phyloP scores from a whole-genome alignment of 35 echinoderm and acorn worm species.

The Patiria miniata region DNA sequence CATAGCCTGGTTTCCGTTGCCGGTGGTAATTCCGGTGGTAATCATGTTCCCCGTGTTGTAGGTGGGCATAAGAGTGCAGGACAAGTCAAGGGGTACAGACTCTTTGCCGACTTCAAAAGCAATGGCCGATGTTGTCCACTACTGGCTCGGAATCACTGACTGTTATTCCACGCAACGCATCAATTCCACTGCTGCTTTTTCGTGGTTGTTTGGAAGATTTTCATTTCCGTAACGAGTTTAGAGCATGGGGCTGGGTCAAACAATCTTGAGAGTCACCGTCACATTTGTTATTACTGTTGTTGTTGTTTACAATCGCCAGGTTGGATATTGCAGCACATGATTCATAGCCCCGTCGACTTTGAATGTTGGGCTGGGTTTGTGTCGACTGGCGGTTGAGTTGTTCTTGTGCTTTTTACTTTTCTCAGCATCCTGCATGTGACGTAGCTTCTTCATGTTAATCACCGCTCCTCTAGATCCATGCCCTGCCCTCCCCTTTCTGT shows the following conservation, averaged over 20 bases:
- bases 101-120: no score
- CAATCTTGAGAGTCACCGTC: neutral
- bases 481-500: neutral
- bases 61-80: neutral
- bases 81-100: neutral
- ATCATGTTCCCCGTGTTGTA: neutral
- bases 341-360: neutral
- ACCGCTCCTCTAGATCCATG: neutral
- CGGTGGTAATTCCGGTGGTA: neutral
- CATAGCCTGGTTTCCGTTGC: neutral
- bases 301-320: neutral
- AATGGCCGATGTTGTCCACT: neutral
- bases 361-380: neutral
- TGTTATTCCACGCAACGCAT: neutral
- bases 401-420: conserved; percentile 15
- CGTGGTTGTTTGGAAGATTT: neutral
- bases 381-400: neutral
- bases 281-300: neutral
- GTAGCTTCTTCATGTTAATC: neutral
- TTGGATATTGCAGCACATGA: neutral
- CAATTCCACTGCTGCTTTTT: neutral
- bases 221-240: neutral
- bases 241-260: neutral
- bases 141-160: neutral
- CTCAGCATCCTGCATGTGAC: neutral